These are phyloP conservation scores for Serrognathus titanus DNA, from an alignment of 2,888 invertebrate genomes.

Conservation along the genomic window DNA sequence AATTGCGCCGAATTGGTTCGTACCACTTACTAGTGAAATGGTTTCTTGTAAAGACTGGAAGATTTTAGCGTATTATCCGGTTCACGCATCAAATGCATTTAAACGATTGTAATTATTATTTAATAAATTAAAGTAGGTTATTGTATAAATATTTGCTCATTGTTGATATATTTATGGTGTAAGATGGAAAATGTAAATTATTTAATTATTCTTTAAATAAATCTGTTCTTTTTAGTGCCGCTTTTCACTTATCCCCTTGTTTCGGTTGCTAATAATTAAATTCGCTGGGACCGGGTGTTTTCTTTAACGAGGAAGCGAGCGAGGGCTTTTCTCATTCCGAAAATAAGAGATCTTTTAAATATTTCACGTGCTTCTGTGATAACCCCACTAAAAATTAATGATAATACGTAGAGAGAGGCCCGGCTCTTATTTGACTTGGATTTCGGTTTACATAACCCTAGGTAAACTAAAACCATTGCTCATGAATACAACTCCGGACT, in stretches of 20 bases:
- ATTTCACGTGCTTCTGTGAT: too few relatives aligned
- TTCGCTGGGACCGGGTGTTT: background rate
- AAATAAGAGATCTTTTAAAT: too few relatives aligned
- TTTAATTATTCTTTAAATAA: constrained; percentile 14
- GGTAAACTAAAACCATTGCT: too few relatives aligned
- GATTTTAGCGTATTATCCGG: background rate
- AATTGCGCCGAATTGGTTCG: background rate
- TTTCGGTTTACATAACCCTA: too few relatives aligned
- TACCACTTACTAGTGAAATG: background rate
- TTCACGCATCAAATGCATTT: constrained; percentile 33
- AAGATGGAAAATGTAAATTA: constrained; percentile 9
- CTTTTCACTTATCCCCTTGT: background rate
- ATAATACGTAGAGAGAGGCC: too few relatives aligned
- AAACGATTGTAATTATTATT: constrained; percentile 22
- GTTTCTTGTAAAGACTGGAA: constrained; percentile 10
- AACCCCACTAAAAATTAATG: too few relatives aligned
- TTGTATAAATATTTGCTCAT: constrained; percentile 27
- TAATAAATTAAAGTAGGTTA: constrained; percentile 22
- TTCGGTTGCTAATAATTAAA: background rate
- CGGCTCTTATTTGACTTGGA: too few relatives aligned
- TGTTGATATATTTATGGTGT: constrained; percentile 26
- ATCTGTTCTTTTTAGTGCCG: constrained; percentile 8
- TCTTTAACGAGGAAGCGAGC: background rate
- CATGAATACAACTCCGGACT: too few relatives aligned
- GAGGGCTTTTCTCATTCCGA: too few relatives aligned